Conservation (phyloP, 2,888 invertebrate genomes). For the Xestia rhomboidea region DNA sequence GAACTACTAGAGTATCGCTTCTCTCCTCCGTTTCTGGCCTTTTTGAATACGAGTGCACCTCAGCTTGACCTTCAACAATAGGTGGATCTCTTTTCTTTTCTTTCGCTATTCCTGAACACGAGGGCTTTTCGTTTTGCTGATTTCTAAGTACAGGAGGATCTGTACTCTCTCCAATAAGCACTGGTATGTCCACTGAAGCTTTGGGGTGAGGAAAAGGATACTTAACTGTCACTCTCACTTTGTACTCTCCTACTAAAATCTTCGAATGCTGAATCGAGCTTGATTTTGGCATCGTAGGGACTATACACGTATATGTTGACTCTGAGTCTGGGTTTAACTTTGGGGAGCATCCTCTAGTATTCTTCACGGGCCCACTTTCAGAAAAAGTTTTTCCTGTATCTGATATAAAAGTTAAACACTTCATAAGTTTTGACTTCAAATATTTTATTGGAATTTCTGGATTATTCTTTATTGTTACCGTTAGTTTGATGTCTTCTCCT, state of each 20-base stretch:
- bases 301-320: not conserved
- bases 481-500: conserved; percentile 15
- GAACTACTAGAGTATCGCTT: rapidly evolving
- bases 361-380: conserved; percentile 11
- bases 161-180: conserved; percentile 12
- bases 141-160: too few species aligned
- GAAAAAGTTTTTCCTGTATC: not conserved
- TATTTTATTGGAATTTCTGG: conserved; percentile 15
- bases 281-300: conserved; percentile 8
- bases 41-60: not conserved
- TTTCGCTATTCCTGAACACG: not conserved
- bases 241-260: conserved; percentile 12
- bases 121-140: not conserved
- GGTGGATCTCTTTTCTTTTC: not conserved
- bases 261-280: conserved; percentile 16
- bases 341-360: not conserved
- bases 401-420: conserved; percentile 9
- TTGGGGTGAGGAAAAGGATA: not conserved
- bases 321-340: not conserved
- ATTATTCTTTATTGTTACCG: not conserved
- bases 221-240: conserved; percentile 17
- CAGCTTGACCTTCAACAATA: not conserved
- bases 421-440: conserved; percentile 8
- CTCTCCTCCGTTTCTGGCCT: not conserved
- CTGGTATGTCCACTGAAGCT: conserved; percentile 16